Evolutionary conservation across 2,113 vertebrate genomes (phyloP).

Genomic region (Pangasianodon hypophthalmus): DNA sequence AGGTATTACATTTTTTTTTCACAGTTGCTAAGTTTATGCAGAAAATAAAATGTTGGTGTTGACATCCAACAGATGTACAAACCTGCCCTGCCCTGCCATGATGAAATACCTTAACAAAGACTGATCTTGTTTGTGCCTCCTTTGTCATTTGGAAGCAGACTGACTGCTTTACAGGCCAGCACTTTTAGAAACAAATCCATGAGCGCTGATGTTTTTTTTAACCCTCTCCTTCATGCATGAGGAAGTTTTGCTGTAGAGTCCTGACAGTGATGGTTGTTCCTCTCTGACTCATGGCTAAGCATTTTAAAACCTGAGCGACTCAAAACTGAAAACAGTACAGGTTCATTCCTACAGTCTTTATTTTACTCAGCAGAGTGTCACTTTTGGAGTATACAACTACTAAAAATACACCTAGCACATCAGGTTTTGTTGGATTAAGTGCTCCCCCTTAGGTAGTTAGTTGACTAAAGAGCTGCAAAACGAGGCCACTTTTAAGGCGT

Average conservation of each 20-base stretch:
- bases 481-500: not conserved
- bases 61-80: not conserved
- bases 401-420: not conserved
- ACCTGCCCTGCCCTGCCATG: not conserved
- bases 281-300: not conserved
- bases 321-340: not conserved
- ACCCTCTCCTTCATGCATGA: not conserved
- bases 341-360: not conserved
- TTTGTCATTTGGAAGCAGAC: not conserved
- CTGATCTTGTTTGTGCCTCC: not conserved
- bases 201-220: slow-evolving; percentile 30
- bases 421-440: not conserved
- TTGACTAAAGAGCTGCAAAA: not conserved
- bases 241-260: slow-evolving; percentile 9
- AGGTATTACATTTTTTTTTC: not conserved
- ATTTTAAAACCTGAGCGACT: not conserved
- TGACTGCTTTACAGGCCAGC: not conserved
- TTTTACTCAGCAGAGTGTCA: not conserved
- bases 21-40: not conserved
- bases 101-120: not conserved
- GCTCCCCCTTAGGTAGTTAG: not conserved
- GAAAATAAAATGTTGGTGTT: not conserved
- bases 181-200: not conserved
- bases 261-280: not conserved
- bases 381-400: not conserved